Percentiles rank a stretch among this genome's conserved stretches.
Conservation (phyloP, 2,888 invertebrate genomes). For the Polydrusus tereticollis region DNA sequence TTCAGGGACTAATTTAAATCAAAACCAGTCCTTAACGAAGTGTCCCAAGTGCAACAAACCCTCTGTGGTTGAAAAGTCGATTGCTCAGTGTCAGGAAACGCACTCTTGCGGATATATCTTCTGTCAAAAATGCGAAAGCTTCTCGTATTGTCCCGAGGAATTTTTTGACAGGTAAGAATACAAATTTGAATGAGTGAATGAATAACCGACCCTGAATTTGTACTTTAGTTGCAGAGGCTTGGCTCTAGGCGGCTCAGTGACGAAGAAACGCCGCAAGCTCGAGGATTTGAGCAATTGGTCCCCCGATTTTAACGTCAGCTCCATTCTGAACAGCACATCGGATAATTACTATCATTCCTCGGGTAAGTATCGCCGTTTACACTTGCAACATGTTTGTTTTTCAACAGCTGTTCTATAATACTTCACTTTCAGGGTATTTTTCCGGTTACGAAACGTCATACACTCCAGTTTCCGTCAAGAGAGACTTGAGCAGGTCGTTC, state of each 20-base stretch:
- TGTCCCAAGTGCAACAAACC: conserved; percentile 60
- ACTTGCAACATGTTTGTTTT: neutral
- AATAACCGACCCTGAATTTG: no score
- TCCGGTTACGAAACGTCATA: conserved; percentile 55
- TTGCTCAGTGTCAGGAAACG: conserved; percentile 61
- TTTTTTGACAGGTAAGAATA: conserved; percentile 59
- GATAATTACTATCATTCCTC: conserved; percentile 46
- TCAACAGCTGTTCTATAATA: neutral
- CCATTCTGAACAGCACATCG: conserved; percentile 37
- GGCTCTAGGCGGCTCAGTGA: conserved; percentile 14
- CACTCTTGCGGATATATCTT: conserved; percentile 61
- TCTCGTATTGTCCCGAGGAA: conserved; percentile 59
- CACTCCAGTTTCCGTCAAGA: conserved; percentile 52
- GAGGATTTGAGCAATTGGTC: conserved; percentile 44
- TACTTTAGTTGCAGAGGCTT: conserved; percentile 40
- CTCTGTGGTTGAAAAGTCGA: conserved; percentile 60
- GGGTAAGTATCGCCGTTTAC: no score
- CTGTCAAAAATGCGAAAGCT: conserved; percentile 62
- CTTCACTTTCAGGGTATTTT: conserved; percentile 52
- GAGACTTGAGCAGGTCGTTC: conserved; percentile 53
- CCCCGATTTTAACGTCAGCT: conserved; percentile 33
- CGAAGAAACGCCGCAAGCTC: conserved; percentile 15
- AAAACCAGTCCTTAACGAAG: conserved; percentile 59
- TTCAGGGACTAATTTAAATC: conserved; percentile 52
- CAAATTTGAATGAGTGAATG: neutral